Evolutionary conservation across 2,797 vertebrate genomes (phyloP), one percentile per base, ranked within the genome.

Genomic region (Trematomus bernacchii): DNA sequence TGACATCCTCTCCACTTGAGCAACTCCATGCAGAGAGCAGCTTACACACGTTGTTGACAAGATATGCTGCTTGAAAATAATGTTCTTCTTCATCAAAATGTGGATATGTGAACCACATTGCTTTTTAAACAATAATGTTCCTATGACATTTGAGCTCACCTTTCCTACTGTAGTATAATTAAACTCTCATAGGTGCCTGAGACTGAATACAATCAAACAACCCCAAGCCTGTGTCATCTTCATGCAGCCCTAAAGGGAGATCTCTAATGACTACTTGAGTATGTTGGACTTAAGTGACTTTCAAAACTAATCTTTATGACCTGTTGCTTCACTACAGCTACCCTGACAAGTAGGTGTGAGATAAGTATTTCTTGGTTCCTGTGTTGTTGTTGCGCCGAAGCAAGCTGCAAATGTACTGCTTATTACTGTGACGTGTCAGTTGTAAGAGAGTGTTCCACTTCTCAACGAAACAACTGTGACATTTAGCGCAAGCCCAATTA

Each of bases 301-400:
- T 70, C 12, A 50, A 42, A 67, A 42, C 7, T 44, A 27, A 66
- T 72, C 70, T 66, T 55, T 10, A 27, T 42, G 4, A 58, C 40
- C 3, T 64, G 59, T 21, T 57, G 27, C 27, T 70, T 10, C 21
- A 37, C 10, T n/a, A 3, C 48, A 77, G 37, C n/a, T 67, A 14
- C 8, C 16, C 6, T 66, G 11, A 54, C 30, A 58, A 63, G 19
- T 64, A 67, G 9, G 55, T 19, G 46, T 72, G 74, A 59, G 81
- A 89, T 72, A 18, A 46, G 15, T 6, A 14, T 50, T 54, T 73
- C 23, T 67, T 55, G 53, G 82, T 91, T 89, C 79, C 79, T 78
- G 84, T 85, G 54, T 76, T 75, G 19, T 27, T 57, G 79, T 66
- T 74, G 58, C 70, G 67, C 13, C 16, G 57, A 37, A 51, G 21